These are phyloP conservation scores for Arremon aurantiirostris DNA, from an alignment of 2,797 vertebrate species.

Conservation along the genomic window DNA sequence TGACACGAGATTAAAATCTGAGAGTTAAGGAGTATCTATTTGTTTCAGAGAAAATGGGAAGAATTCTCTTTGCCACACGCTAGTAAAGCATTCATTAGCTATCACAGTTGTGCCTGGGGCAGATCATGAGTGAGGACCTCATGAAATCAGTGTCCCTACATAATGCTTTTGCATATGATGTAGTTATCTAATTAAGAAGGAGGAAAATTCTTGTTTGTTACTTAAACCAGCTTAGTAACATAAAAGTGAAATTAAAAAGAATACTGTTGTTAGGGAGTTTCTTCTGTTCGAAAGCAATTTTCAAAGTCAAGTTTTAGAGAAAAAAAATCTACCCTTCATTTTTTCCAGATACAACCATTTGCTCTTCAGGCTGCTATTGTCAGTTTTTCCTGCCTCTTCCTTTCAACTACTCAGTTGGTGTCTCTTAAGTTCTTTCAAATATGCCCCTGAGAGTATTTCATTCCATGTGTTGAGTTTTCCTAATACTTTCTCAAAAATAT, in stretches of 20 bases:
- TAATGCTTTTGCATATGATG: constrained; percentile 35
- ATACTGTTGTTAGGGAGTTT: constrained; percentile 6
- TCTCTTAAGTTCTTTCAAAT: neutral
- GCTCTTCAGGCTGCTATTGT: constrained; percentile 26
- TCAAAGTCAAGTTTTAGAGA: constrained; percentile 62
- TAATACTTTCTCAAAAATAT: neutral
- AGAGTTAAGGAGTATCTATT: constrained; percentile 1
- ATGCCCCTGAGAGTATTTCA: neutral
- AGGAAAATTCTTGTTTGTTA: constrained; percentile 29
- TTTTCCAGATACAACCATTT: constrained; percentile 60
- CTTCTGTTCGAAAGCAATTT: constrained; percentile 50
- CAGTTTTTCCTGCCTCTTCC: constrained; percentile 3
- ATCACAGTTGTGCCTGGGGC: neutral
- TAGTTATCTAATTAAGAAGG: constrained; percentile 59
- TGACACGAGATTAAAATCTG: neutral
- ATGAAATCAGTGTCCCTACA: constrained; percentile 37
- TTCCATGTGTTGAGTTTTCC: neutral
- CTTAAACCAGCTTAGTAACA: constrained; percentile 50
- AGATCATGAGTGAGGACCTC: constrained; percentile 43
- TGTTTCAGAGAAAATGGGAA: constrained; percentile 11
- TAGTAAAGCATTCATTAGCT: constrained; percentile 25
- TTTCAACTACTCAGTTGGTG: neutral
- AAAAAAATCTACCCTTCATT: constrained; percentile 64
- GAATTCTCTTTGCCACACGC: constrained; percentile 6
- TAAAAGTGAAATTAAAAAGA: constrained; percentile 44